Base-by-base conservation (phyloP, 2,888 invertebrate genomes). In the Drosophila meridionalis region DNA sequence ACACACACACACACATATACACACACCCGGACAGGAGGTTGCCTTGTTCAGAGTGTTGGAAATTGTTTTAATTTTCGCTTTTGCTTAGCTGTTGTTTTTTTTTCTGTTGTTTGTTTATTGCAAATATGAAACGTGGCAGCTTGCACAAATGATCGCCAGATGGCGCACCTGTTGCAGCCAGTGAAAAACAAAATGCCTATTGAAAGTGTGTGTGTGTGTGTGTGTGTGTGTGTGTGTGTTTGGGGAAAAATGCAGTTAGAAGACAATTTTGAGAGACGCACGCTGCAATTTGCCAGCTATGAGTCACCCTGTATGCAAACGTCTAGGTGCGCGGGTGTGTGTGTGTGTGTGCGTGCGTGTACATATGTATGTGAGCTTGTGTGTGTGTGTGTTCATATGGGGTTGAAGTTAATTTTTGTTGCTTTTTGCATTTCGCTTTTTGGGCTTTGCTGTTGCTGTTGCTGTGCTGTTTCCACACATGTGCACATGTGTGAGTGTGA, bases 401-500 rank as follows among this genome's bases (percentile, higher is more conserved):
- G 67, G 76, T 60, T 80, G 74, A 78, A 73, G 73, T 76, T 71
- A 62, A 71, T 48, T 65, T 64, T 72, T 63, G 64, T 55, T 40
- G 36, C 53, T 36, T 55, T 60, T 71, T 65, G 60, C 61, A 55
- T 73, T 58, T 26, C 36, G 52, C 52, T 58, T 66, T 61, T 61
- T 48, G 62, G 73, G 71, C 40, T 32, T 52, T 50, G 30, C 55
- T 43, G 40, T n/a, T 36, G 69, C 30, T 34, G 28, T n/a, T 36
- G 69, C 30, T 34, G 28, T 58, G 42, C 53, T 66, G 28, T 43
- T 67, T 28, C 2, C 53, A 55, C 62, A 45, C 11, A 53, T 48
- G 48, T 57, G 47, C 38, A 28, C 34, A 47, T 55, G 68, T 63
- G 43, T 34, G 57, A 71, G 66, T 63, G 60, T 69, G 62, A 62